Conservation (phyloP, 2,113 vertebrate genomes). For the Microtus montanus region DNA sequence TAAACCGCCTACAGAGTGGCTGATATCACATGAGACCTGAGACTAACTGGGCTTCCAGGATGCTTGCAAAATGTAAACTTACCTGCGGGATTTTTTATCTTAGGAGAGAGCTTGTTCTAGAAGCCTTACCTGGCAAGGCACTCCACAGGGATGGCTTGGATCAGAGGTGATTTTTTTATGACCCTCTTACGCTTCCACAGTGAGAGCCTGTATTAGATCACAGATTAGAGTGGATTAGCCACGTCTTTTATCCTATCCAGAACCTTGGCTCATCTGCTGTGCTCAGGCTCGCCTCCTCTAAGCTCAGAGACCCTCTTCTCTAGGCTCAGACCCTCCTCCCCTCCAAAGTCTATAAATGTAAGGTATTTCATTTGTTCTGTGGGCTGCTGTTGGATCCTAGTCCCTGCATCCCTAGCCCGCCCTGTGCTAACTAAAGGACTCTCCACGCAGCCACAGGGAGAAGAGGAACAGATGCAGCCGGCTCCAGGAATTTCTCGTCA, state of each 20-base stretch:
- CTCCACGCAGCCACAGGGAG: not conserved
- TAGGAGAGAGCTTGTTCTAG: not conserved
- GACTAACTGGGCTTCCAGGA: not conserved
- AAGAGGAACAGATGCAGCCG: not conserved
- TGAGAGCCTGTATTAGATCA: not conserved
- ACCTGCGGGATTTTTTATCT: not conserved
- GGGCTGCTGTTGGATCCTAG: not conserved
- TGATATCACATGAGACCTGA: not conserved
- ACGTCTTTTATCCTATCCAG: not conserved
- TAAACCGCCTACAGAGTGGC: not conserved
- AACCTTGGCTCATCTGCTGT: not conserved
- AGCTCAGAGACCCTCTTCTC: not conserved
- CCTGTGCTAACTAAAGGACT: not conserved
- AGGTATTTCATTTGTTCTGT: not conserved
- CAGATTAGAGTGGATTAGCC: no score
- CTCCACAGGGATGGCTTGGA: not conserved
- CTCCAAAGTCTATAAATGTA: not conserved
- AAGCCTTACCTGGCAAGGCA: not conserved
- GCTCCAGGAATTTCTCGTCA: not conserved
- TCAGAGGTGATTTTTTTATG: not conserved
- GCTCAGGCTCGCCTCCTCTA: not conserved
- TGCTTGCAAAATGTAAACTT: not conserved
- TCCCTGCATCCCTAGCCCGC: not conserved
- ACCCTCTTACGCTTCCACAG: not conserved
- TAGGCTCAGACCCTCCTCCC: not conserved